Evolutionary conservation across 1,140 invertebrate species (phyloP).

Genomic region (Drosophila lini): DNA sequence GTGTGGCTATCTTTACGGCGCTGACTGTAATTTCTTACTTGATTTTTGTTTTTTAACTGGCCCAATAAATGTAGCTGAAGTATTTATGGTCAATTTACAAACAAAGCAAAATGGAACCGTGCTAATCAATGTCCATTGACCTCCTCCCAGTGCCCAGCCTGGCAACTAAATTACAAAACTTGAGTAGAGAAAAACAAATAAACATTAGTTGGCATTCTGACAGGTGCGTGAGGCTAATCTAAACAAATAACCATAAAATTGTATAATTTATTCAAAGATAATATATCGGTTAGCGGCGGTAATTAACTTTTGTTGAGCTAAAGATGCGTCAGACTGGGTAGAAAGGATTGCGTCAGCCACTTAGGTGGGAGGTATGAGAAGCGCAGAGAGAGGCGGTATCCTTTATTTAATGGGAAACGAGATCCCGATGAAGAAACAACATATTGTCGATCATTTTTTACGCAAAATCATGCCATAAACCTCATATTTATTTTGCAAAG

Average conservation of each 20-base stretch:
- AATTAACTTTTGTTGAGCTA: conserved; percentile 17
- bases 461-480: not conserved
- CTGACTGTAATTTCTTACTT: conserved; percentile 20
- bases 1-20: conserved; percentile 24
- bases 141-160: conserved; percentile 8
- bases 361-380: not conserved
- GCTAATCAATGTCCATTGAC: conserved; percentile 36
- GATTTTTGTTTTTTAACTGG: conserved; percentile 25
- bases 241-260: conserved; percentile 54
- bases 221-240: conserved; percentile 47
- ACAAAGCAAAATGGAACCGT: not conserved
- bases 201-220: conserved; percentile 22
- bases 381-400: conserved; percentile 1
- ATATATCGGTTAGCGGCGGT: conserved; percentile 19
- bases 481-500: conserved; percentile 27
- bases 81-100: conserved; percentile 45
- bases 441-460: not conserved
- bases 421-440: not conserved
- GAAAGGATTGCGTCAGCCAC: conserved; percentile 32
- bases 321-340: conserved; percentile 15
- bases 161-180: conserved; percentile 14
- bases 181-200: conserved; percentile 35
- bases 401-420: not conserved
- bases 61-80: conserved; percentile 12
- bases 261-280: conserved; percentile 58